These are phyloP conservation scores for Gracilinanus agilis DNA, from an alignment of 2,113 vertebrate species.

Conservation along the genomic window DNA sequence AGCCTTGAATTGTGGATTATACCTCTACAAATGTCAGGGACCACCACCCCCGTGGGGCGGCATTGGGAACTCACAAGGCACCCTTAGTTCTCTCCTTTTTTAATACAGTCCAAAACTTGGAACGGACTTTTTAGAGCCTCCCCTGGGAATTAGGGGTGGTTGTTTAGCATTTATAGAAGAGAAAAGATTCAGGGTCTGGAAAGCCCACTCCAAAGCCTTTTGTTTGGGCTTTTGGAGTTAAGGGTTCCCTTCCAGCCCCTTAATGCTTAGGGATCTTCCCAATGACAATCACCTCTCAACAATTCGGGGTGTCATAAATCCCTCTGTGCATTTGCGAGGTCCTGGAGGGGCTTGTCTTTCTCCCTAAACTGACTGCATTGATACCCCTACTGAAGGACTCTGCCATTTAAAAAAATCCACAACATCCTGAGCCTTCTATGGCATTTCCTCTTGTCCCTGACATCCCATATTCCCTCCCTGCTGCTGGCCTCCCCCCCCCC, in stretches of 20 bases:
- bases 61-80: neutral
- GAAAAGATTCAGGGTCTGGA: neutral
- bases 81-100: neutral
- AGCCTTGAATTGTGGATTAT: neutral
- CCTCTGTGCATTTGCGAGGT: neutral
- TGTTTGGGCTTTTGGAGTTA: neutral
- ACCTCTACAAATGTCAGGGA: neutral
- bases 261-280: neutral
- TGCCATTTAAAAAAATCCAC: neutral
- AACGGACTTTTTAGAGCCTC: neutral
- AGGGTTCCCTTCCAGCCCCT: neutral
- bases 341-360: neutral
- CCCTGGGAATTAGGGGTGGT: neutral
- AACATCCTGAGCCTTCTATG: neutral
- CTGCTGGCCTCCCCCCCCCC: neutral
- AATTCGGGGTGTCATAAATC: neutral
- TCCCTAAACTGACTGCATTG: neutral
- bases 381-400: neutral
- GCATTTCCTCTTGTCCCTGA: neutral
- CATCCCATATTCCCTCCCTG: neutral
- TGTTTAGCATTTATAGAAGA: neutral
- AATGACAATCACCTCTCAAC: neutral
- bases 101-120: neutral
- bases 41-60: neutral
- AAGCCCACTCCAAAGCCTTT: no score